Percentiles rank a stretch among this genome's conserved stretches.
Evolutionary conservation across 2,888 invertebrate species (phyloP).

Genomic region (Pseudoips prasinana): DNA sequence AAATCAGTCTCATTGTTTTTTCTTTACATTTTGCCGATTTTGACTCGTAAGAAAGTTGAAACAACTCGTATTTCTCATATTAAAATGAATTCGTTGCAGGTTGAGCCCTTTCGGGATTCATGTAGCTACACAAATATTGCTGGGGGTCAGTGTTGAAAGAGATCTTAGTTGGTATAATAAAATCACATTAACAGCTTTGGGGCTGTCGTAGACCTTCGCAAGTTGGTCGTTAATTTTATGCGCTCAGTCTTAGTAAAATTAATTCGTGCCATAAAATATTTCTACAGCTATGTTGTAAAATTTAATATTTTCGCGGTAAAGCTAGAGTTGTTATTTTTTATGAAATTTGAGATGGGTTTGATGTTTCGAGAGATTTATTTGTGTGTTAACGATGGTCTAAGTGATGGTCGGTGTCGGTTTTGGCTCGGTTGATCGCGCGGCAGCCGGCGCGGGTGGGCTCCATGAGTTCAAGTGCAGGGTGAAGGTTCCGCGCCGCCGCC

Average conservation of each 20-base stretch:
- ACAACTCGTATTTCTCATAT: constrained; percentile 16
- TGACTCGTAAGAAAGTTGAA: too few relatives aligned
- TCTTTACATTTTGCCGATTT: too few relatives aligned
- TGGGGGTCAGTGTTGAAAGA: constrained; percentile 39
- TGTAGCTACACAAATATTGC: constrained; percentile 34
- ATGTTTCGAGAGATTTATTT: too few relatives aligned
- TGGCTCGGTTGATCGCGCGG: constrained; percentile 58
- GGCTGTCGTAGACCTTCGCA: constrained; percentile 17
- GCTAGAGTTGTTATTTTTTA: constrained; percentile 1
- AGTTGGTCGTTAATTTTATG: constrained; percentile 19
- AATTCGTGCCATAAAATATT: constrained; percentile 10
- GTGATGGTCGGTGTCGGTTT: constrained; percentile 33
- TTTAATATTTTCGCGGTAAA: constrained; percentile 15
- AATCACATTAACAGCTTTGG: constrained; percentile 18
- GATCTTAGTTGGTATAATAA: constrained; percentile 30
- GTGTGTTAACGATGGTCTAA: too few relatives aligned
- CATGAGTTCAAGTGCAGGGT: constrained; percentile 77
- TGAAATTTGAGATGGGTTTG: constrained; percentile 2
- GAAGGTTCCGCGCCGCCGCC: constrained; percentile 61
- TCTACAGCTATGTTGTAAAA: constrained; percentile 7
- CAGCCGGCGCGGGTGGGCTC: constrained; percentile 41
- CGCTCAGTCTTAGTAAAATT: constrained; percentile 15
- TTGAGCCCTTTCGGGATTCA: constrained; percentile 29
- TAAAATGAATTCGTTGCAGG: constrained; percentile 23
- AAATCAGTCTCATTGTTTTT: too few relatives aligned